Evolutionary conservation across 1,140 invertebrate species (phyloP).

Genomic region (Whitmania pigra): DNA sequence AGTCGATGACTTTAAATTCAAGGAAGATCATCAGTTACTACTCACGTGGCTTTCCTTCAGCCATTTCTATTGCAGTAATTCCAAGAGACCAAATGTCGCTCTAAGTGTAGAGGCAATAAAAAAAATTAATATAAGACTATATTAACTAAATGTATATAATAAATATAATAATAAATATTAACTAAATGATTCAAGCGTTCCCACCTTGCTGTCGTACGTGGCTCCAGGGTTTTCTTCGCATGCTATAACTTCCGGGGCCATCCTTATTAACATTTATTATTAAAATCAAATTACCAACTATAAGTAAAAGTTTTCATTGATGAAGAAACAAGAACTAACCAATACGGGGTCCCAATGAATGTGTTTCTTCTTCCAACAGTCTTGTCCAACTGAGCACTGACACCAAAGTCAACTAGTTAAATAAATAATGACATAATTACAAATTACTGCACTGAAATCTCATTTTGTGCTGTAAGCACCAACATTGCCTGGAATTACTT

Average conservation of each 20-base stretch:
- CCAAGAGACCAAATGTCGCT: conserved; percentile 96
- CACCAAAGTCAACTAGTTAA: conserved; percentile 88
- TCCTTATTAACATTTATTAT: conserved; percentile 44
- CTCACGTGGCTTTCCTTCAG: conserved; percentile 94
- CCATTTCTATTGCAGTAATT: conserved; percentile 98
- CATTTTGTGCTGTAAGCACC: too few relatives aligned
- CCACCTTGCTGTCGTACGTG: conserved; percentile 69
- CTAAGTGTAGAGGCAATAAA: conserved; percentile 26
- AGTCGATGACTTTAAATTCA: not conserved
- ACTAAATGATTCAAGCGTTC: too few relatives aligned
- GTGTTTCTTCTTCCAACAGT: conserved; percentile 97
- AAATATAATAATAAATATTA: too few relatives aligned
- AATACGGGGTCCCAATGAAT: conserved; percentile 98
- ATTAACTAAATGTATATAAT: too few relatives aligned
- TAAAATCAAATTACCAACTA: not conserved
- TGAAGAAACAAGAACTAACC: too few relatives aligned
- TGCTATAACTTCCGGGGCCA: conserved; percentile 77
- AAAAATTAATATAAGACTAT: too few relatives aligned
- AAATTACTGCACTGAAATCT: too few relatives aligned
- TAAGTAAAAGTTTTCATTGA: too few relatives aligned
- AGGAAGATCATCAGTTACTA: conserved; percentile 34
- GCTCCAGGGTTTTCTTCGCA: conserved; percentile 99
- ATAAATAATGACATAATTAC: too few relatives aligned
- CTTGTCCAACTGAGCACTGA: conserved; percentile 93
- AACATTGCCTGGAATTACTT: too few relatives aligned